Evolutionary conservation across 1,140 invertebrate genomes (phyloP).

Genomic region (Anadara kagoshimensis): DNA sequence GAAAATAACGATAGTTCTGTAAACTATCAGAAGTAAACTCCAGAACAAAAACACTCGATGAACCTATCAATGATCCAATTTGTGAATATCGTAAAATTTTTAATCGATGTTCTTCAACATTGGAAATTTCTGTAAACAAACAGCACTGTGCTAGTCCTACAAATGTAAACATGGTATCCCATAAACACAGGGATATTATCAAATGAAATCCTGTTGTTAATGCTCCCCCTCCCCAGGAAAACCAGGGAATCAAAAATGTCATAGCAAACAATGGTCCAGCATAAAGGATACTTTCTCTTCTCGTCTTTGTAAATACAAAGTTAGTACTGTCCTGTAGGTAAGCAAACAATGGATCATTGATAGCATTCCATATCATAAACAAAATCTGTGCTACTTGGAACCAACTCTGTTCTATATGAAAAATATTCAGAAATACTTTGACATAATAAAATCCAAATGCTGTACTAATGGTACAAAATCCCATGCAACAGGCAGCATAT

Average conservation of each 20-base stretch:
- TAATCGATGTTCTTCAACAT: conserved; percentile 62
- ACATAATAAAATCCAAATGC: conserved; percentile 67
- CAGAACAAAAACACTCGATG: conserved; percentile 48
- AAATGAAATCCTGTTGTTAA: conserved; percentile 69
- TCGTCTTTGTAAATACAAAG: conserved; percentile 64
- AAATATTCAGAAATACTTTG: conserved; percentile 73
- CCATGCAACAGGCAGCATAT: conserved; percentile 52
- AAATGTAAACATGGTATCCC: conserved; percentile 74
- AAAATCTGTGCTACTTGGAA: conserved; percentile 73
- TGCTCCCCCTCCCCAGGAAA: conserved; percentile 64
- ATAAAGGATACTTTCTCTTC: conserved; percentile 70
- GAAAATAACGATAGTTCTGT: conserved; percentile 66
- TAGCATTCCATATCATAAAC: conserved; percentile 74
- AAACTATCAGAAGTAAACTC: conserved; percentile 57
- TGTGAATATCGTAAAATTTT: conserved; percentile 67
- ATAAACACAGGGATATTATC: conserved; percentile 71
- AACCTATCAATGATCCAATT: conserved; percentile 60
- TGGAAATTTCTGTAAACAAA: conserved; percentile 72
- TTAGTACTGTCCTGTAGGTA: conserved; percentile 68
- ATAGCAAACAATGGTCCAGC: conserved; percentile 71
- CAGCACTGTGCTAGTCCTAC: conserved; percentile 71
- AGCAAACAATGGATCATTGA: conserved; percentile 75
- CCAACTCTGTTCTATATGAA: conserved; percentile 71
- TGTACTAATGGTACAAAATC: conserved; percentile 50
- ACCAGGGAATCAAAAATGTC: conserved; percentile 74